Evolutionary conservation across 2,113 vertebrate species (phyloP).

Genomic region (Pseudois nayaur): DNA sequence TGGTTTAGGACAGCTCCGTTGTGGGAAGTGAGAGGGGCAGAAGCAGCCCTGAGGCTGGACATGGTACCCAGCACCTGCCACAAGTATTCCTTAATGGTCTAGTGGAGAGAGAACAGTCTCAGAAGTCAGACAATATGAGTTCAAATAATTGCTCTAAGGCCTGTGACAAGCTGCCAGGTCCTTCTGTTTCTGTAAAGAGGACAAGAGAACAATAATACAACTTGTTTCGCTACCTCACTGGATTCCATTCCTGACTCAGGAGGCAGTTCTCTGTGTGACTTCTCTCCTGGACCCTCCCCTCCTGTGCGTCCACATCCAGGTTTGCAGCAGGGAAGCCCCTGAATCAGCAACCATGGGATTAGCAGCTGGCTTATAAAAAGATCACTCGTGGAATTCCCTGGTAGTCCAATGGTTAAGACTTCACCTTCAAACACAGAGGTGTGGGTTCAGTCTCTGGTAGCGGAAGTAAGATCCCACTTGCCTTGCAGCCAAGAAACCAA

Average conservation of each 20-base stretch:
- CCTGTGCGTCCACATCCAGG: rapidly evolving
- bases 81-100: too few species aligned
- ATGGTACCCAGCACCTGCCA: neutral
- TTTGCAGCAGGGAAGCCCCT: neutral
- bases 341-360: neutral
- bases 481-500: neutral
- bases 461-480: neutral
- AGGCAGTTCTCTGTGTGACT: neutral
- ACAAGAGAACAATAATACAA: neutral
- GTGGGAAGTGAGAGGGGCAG: neutral
- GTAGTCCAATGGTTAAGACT: neutral
- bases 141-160: neutral
- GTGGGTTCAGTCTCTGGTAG: neutral
- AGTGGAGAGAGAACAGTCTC: neutral
- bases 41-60: neutral
- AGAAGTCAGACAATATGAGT: neutral
- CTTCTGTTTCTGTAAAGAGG: neutral
- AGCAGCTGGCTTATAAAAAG: neutral
- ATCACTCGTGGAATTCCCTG: neutral
- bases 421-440: neutral
- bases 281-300: neutral
- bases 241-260: neutral
- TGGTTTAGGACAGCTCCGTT: neutral
- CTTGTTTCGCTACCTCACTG: neutral
- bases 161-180: neutral